Base-by-base conservation (phyloP, 2,888 invertebrate genomes). In the Leptothorax acervorum region DNA sequence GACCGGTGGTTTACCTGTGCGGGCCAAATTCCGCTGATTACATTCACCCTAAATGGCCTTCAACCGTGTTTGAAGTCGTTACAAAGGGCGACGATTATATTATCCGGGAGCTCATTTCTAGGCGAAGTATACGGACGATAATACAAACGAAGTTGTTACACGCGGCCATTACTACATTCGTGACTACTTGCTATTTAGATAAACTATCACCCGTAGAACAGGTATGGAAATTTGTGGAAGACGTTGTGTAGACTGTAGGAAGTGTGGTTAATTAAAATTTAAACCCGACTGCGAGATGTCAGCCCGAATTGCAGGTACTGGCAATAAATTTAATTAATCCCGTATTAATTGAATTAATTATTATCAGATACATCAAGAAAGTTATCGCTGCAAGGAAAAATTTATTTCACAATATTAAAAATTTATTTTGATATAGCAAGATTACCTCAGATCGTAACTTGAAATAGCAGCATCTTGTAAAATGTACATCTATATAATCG, bases 221-320 rank as follows among this genome's bases (percentile, higher is more conserved):
- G n/a, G 73, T 78, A 66, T 71, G 78, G 45, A 45, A 84, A 84
- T 84, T 68, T 53, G 66, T 39, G 74, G 55, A 79, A 79, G 48
- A 68, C 28, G 9, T 39, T 51, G 31, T 75, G 63, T 42, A n/a
- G n/a, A n/a, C n/a, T n/a, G n/a, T n/a, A 57, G 65, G 74, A 73
- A 31, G 35, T 66, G 84, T 35, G 53, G 55, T 68, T 82, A 62
- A 82, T 85, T 68, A 63, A 82, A 75, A 75, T 75, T 82, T 53
- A 60, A 51, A 81, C 62, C 42, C 48, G 45, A 65, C 28, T 48
- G 23, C 31, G 78, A 42, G 78, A 55, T 53, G 53, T 76, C 66
- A 53, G 23, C 5, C 35, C 23, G 4, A 39, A 63, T 23, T 51
- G 39, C 9, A 18, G 12, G 23, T 23, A 35, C 3, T 23, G 35